Evolutionary conservation across 2,797 vertebrate species (phyloP), one percentile per base, ranked within the genome.

Genomic region (Aphelocoma californica): DNA sequence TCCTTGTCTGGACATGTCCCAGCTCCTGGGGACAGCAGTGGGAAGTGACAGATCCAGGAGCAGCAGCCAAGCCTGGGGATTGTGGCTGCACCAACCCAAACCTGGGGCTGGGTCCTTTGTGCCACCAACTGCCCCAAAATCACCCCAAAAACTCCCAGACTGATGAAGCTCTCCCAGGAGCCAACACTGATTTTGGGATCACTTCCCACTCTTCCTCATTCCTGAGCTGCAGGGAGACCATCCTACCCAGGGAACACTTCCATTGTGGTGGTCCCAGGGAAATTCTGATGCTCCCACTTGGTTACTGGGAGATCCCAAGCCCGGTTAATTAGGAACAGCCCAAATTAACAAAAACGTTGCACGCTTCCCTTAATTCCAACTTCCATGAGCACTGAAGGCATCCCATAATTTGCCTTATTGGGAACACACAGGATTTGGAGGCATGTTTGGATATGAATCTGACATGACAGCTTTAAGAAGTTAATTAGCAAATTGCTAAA

Each of bases 401-500:
- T 66, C 75, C 70, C 70, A 42, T 25, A 31, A 51, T 87, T 94
- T 95, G 57, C 67, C 38, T 95, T 84, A 57, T 67, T 92, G 67
- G 66, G 64, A 95, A 81, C 87, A 81, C 80, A 70, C 50, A 78
- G 51, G 58, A 67, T 88, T 81, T 51, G 25, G 88, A 96, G 75
- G 67, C 92, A 84, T 82, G 78, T 96, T 94, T 97, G 92, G 78
- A 74, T 95, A 88, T 86, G 95, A 96, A 96, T 95, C 83, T 92
- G 93, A 90, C 87, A 85, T 53, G 86, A 93, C 81, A 79, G 81
- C 73, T 96, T 96, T 73, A 90, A 94, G 93, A 74, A 72, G 66
- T 92, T 96, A 97, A 97, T 95, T 92, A 96, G 86, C 91, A 88
- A 96, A 95, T 96, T 97, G 89, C 60, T 81, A 85, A 96, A 97